These are phyloP conservation scores for Ispidina lecontei DNA, from an alignment of 2,797 vertebrate species.

Conservation along the genomic window DNA sequence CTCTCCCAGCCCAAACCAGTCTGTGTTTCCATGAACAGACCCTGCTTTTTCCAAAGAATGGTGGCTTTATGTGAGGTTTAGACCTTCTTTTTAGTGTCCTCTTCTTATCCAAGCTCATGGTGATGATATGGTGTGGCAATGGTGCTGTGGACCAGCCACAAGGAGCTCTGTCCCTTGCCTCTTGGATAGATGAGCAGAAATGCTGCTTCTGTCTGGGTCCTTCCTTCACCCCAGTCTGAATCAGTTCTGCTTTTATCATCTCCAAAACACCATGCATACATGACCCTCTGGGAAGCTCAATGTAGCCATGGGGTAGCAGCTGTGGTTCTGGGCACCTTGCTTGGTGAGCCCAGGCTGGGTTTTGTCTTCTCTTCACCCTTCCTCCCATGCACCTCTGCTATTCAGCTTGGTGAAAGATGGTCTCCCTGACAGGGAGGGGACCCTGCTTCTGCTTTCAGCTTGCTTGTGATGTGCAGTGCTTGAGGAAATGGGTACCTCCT, in stretches of 20 bases:
- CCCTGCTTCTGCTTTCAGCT: neutral
- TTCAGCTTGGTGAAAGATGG: neutral
- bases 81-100: neutral
- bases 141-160: fast-evolving
- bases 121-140: neutral
- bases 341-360: neutral
- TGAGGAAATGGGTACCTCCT: neutral
- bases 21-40: neutral
- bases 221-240: fast-evolving
- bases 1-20: neutral
- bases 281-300: neutral
- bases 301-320: neutral
- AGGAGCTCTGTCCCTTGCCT: neutral
- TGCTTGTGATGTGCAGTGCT: neutral
- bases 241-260: neutral
- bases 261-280: fast-evolving
- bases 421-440: neutral
- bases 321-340: neutral
- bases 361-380: neutral
- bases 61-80: fast-evolving
- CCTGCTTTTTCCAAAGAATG: neutral
- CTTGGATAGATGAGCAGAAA: neutral
- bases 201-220: neutral
- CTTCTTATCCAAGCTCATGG: neutral
- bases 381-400: neutral